Percentiles rank a stretch among this genome's conserved stretches.
Evolutionary conservation across 2,797 vertebrate species (phyloP).

Genomic region (Smutsia gigantea): DNA sequence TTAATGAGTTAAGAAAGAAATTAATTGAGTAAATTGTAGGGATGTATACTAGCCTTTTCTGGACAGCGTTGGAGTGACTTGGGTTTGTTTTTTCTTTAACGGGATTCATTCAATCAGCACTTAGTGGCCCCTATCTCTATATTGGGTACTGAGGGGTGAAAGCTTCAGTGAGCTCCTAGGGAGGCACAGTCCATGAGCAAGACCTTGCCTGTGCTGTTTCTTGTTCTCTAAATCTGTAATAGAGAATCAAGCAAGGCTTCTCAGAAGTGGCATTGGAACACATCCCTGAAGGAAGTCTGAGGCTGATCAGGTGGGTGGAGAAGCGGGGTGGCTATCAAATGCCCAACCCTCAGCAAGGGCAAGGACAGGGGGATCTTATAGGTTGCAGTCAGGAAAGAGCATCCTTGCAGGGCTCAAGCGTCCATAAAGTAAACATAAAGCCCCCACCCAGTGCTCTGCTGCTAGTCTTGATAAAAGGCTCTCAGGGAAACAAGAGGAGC

Average conservation of each 20-base stretch:
- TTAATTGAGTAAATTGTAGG: neutral
- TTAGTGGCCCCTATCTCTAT: neutral
- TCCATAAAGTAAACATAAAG: neutral
- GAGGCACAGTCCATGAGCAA: too few species aligned
- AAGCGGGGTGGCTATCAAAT: neutral
- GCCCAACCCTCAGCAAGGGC: neutral
- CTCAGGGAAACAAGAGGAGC: neutral
- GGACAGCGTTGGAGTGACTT: neutral
- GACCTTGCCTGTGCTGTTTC: neutral
- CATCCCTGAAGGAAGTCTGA: neutral
- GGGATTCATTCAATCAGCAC: neutral
- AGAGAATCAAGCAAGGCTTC: neutral
- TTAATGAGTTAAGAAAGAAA: slow-evolving; percentile 2
- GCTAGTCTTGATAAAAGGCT: neutral
- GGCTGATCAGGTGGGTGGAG: neutral
- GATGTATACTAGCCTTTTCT: neutral
- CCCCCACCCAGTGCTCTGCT: neutral
- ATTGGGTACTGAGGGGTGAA: neutral
- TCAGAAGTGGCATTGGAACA: neutral
- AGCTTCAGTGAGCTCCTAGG: neutral
- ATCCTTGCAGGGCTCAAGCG: neutral
- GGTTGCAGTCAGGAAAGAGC: neutral
- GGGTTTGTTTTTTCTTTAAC: neutral
- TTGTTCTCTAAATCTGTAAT: neutral
- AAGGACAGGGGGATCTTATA: neutral